phyloP scores from a whole-genome alignment of 2,113 vertebrate genomes.

The Acrocephalus arundinaceus region DNA sequence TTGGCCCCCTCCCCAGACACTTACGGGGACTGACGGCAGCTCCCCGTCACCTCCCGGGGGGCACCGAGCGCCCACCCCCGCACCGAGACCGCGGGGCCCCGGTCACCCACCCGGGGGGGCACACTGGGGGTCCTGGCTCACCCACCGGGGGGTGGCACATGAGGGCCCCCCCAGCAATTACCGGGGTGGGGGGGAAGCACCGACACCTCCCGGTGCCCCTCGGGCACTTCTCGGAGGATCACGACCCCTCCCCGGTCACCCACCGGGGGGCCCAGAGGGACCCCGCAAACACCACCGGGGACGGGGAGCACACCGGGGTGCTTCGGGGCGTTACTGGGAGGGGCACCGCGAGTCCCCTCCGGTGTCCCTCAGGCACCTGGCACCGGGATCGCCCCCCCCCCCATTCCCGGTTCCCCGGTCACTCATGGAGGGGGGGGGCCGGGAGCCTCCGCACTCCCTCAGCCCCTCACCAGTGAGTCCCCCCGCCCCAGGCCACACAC shows the following conservation, averaged over 20 bases:
- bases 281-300: accelerated
- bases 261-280: neutral
- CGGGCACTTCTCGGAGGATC: neutral
- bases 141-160: accelerated
- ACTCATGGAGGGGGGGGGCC: neutral
- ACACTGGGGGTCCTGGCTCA: neutral
- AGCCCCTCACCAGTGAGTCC: neutral
- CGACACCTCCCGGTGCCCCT: neutral
- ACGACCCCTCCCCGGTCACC: neutral
- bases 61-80: neutral
- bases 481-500: neutral
- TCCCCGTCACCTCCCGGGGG: neutral
- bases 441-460: neutral
- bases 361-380: neutral
- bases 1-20: neutral
- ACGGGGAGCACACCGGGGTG: neutral
- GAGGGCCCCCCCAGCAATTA: too few species aligned
- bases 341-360: neutral
- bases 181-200: too few species aligned
- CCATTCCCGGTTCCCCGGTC: neutral
- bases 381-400: neutral
- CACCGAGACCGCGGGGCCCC: neutral
- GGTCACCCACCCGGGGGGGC: neutral
- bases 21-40: neutral
- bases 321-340: neutral